phyloP scores from a whole-genome alignment of 2,888 invertebrate genomes.

The Zaprionus bogoriensis region DNA sequence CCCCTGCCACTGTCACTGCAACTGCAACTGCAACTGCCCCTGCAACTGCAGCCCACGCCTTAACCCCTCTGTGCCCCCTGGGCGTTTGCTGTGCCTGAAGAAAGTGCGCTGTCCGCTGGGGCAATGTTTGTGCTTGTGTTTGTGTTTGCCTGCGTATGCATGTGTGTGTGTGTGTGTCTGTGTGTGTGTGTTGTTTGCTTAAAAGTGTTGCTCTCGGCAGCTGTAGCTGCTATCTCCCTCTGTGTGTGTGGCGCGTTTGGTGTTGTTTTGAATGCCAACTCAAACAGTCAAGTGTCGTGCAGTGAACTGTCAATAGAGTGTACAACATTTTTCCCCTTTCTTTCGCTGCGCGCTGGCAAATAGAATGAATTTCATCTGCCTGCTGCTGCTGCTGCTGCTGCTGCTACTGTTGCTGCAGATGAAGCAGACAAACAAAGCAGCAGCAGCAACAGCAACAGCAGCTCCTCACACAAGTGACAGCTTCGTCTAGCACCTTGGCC shows the following conservation, averaged over 20 bases:
- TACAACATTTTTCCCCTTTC: constrained; percentile 46
- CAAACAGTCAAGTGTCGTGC: constrained; percentile 76
- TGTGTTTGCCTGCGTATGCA: constrained; percentile 9
- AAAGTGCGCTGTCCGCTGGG: no score
- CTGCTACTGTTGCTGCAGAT: constrained; percentile 42
- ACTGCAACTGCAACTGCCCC: constrained; percentile 27
- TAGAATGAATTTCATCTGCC: constrained; percentile 33
- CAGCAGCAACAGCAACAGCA: constrained; percentile 4
- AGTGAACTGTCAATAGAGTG: constrained; percentile 76
- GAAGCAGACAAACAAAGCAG: constrained; percentile 57
- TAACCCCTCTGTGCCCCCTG: not conserved
- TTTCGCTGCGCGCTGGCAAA: constrained; percentile 36
- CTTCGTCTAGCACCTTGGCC: constrained; percentile 51
- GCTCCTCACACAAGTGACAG: constrained; percentile 20
- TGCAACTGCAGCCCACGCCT: constrained; percentile 6
- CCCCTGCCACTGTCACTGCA: not conserved
- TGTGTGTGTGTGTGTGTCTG: constrained; percentile 41
- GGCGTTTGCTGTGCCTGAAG: no score
- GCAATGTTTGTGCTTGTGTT: constrained; percentile 34
- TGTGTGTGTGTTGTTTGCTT: constrained; percentile 58
- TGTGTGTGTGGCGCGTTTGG: constrained; percentile 28
- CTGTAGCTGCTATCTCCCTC: constrained; percentile 13
- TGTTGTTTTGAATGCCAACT: constrained; percentile 72
- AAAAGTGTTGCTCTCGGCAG: constrained; percentile 50
- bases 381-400: constrained; percentile 21